Conservation (phyloP, 2,888 invertebrate species). For the Hydrotaea cyrtoneurina region DNA sequence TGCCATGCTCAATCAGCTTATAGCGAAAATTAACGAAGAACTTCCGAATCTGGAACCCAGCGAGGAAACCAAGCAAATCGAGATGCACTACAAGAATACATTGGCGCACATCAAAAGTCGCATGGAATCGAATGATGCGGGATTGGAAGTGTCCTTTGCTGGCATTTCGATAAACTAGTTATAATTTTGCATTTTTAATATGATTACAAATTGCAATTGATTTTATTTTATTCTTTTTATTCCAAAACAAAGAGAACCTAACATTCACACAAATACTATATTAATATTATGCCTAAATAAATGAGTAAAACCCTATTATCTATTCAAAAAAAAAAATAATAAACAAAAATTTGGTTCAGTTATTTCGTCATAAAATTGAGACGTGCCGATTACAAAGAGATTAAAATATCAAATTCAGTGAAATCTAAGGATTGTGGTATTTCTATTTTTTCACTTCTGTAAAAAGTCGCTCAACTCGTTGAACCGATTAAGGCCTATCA, state of each 20-base stretch:
- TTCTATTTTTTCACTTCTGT: no score
- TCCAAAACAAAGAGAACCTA: constrained; percentile 30
- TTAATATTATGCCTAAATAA: background rate
- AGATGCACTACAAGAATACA: constrained; percentile 96
- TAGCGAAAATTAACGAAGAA: constrained; percentile 95
- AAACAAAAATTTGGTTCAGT: no score
- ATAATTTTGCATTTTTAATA: constrained; percentile 52
- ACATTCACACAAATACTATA: constrained; percentile 46
- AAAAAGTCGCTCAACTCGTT: no score
- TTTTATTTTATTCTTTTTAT: constrained; percentile 42
- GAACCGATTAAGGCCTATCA: no score
- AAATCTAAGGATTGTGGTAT: no score
- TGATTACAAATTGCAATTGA: constrained; percentile 36
- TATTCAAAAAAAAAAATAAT: no score
- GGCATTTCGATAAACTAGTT: constrained; percentile 80
- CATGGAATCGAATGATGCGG: constrained; percentile 79
- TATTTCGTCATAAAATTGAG: no score
- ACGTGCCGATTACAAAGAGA: no score
- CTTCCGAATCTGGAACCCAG: constrained; percentile 95
- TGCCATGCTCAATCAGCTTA: constrained; percentile 86
- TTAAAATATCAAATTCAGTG: no score
- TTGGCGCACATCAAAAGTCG: constrained; percentile 89
- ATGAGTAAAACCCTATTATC: background rate
- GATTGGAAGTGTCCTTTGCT: constrained; percentile 80
- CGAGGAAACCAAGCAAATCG: constrained; percentile 98